Conservation (phyloP, 2,797 vertebrate species). For the Triplophysa yarkandensis region DNA sequence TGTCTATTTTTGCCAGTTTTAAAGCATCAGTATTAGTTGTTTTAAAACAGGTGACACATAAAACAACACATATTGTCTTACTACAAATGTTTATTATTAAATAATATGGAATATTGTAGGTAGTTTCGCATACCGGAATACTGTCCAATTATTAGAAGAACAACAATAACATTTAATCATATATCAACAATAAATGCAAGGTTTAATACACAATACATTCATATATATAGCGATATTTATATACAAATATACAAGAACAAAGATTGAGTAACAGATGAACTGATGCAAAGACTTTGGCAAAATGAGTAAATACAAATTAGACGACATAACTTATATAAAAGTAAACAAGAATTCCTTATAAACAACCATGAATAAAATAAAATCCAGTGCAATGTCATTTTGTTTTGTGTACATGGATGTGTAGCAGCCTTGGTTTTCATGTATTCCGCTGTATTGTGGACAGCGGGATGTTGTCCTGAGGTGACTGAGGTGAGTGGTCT, state of each 20-base stretch:
- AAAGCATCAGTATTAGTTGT: neutral
- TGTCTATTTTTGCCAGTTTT: constrained; percentile 1
- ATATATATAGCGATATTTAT: constrained; percentile 77
- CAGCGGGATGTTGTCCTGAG: constrained; percentile 72
- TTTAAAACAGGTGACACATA: neutral
- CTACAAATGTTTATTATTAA: constrained; percentile 77
- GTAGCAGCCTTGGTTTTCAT: constrained; percentile 73
- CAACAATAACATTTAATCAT: constrained; percentile 70
- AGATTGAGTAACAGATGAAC: constrained; percentile 64
- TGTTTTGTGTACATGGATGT: constrained; percentile 66
- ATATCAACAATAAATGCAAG: constrained; percentile 76
- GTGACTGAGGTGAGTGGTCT: constrained; percentile 54
- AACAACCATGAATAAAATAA: constrained; percentile 65
- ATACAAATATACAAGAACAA: constrained; percentile 76
- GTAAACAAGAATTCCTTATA: constrained; percentile 74
- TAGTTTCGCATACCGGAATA: constrained; percentile 81
- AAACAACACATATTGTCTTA: constrained; percentile 61
- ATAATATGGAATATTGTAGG: constrained; percentile 72
- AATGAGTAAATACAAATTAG: constrained; percentile 71
- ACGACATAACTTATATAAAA: constrained; percentile 70
- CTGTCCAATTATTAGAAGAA: constrained; percentile 74
- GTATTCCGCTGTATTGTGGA: constrained; percentile 63
- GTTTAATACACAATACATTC: constrained; percentile 77
- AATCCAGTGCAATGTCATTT: constrained; percentile 81
- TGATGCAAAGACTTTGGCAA: constrained; percentile 80